Base-by-base conservation (phyloP, 2,888 invertebrate genomes). In the Dicycla oo region DNA sequence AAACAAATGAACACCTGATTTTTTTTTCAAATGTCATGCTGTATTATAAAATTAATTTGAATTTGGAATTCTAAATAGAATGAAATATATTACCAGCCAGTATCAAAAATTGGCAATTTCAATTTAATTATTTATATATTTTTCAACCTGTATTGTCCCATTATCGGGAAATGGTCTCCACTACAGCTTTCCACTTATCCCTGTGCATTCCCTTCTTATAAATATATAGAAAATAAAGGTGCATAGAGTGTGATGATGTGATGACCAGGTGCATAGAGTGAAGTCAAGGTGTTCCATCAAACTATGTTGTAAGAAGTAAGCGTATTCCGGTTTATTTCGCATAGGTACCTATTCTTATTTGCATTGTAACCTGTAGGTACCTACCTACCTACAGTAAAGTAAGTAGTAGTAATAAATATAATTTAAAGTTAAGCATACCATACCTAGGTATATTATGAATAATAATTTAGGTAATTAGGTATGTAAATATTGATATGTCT, bases 401-500 rank as follows among this genome's bases (percentile, higher is more conserved):
- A 30, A 30, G 30, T 30, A n/a, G n/a, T 30, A 30, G 30, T 30
- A 30, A 30, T 30, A 30, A 30, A 30, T 30, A 30, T 30, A 30
- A 30, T 4, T 30, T 4, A 30, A 30, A 30, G 4, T 30, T 30
- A 30, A 30, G 30, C 30, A 30, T 30, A 30, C 3, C 4, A 2
- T 30, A 30, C 30, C 30, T 23, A 40, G n/a, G n/a, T n/a, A n/a
- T n/a, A n/a, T n/a, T n/a, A n/a, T n/a, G n/a, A n/a, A n/a, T n/a
- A 53, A 53, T 26, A 18, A 40, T 20, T 8, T 0, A n/a, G n/a
- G n/a, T n/a, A n/a, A n/a, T n/a, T n/a, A n/a, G n/a, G n/a, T n/a
- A 23, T 74, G 58, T 78, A 78, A 51, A 71, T 78, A 78, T 51
- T 78, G 13, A 51, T 57, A 57, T 70, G 18, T 51, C 30, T 73